Evolutionary conservation across 2,888 invertebrate genomes (phyloP).

Genomic region (Melipona beecheii): DNA sequence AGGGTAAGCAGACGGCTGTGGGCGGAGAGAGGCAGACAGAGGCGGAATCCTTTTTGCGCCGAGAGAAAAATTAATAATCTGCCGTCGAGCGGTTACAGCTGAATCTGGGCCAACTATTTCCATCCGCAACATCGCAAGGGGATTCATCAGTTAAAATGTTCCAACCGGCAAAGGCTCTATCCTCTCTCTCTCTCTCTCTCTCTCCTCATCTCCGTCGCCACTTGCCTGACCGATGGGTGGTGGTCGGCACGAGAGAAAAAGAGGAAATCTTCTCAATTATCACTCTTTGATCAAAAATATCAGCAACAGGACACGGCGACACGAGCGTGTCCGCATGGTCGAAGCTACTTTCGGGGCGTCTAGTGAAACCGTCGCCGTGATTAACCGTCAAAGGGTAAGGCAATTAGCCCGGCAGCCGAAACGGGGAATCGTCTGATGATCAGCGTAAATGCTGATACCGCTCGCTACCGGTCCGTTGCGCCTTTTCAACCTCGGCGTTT

Average conservation of each 20-base stretch:
- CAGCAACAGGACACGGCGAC: slow-evolving; percentile 18
- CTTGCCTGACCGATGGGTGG: slow-evolving; percentile 21
- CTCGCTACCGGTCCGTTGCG: not conserved
- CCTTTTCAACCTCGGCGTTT: no score
- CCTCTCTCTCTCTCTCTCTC: not conserved
- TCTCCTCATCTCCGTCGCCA: no score
- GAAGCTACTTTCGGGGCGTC: slow-evolving; percentile 25
- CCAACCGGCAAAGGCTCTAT: slow-evolving; percentile 53
- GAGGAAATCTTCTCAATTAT: slow-evolving; percentile 66
- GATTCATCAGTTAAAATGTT: slow-evolving; percentile 70
- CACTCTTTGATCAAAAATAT: slow-evolving; percentile 60
- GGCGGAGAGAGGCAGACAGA: slow-evolving; percentile 1
- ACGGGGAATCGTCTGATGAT: not conserved
- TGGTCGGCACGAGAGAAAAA: slow-evolving; percentile 47
- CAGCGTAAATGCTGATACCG: slow-evolving; percentile 62
- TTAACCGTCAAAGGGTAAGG: slow-evolving; percentile 59
- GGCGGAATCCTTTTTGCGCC: slow-evolving; percentile 58
- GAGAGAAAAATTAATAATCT: slow-evolving; percentile 72
- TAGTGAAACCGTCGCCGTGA: slow-evolving; percentile 40
- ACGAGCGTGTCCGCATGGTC: not conserved
- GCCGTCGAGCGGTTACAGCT: slow-evolving; percentile 63
- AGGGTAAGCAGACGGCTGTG: slow-evolving; percentile 47
- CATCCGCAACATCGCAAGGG: slow-evolving; percentile 64
- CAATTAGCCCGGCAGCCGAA: slow-evolving; percentile 51
- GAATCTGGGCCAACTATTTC: slow-evolving; percentile 73